phyloP scores from a whole-genome alignment of 2,113 vertebrate species.

The Stictonetta naevosa region DNA sequence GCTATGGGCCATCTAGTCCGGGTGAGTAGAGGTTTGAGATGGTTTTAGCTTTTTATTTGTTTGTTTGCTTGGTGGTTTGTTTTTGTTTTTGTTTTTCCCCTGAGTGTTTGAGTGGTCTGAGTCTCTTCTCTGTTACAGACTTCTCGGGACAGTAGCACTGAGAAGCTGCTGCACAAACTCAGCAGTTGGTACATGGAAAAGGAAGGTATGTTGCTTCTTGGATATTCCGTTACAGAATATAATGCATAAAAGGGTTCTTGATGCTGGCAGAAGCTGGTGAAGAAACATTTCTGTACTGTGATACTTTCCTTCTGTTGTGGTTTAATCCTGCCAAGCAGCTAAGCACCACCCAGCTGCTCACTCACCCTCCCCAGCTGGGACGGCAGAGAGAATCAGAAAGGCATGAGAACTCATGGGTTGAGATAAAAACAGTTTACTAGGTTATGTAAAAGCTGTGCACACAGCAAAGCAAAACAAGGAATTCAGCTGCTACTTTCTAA shows the following conservation, averaged over 20 bases:
- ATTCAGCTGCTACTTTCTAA: too few species aligned
- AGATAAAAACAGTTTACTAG: too few species aligned
- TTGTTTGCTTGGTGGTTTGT: neutral
- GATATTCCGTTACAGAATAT: neutral
- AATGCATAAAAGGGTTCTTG: neutral
- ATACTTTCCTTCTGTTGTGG: neutral
- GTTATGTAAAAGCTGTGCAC: too few species aligned
- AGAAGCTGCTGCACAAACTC: constrained; percentile 94
- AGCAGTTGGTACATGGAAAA: constrained; percentile 96
- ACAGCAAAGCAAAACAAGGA: too few species aligned
- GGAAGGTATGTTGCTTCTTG: constrained; percentile 82
- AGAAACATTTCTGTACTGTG: neutral
- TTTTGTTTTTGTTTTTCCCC: neutral
- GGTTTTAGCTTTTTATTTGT: neutral
- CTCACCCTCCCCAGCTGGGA: too few species aligned
- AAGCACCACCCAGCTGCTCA: too few species aligned
- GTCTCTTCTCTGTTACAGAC: constrained; percentile 77
- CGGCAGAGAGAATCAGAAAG: too few species aligned
- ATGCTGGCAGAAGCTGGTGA: neutral
- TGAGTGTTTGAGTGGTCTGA: constrained; percentile 8
- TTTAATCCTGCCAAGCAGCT: too few species aligned
- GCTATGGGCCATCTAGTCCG: constrained; percentile 95
- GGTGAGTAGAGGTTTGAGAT: constrained; percentile 76
- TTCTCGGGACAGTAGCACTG: constrained; percentile 91
- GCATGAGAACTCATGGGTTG: too few species aligned